phyloP scores from a whole-genome alignment of 2,113 vertebrate species.

The Serilophus lunatus region DNA sequence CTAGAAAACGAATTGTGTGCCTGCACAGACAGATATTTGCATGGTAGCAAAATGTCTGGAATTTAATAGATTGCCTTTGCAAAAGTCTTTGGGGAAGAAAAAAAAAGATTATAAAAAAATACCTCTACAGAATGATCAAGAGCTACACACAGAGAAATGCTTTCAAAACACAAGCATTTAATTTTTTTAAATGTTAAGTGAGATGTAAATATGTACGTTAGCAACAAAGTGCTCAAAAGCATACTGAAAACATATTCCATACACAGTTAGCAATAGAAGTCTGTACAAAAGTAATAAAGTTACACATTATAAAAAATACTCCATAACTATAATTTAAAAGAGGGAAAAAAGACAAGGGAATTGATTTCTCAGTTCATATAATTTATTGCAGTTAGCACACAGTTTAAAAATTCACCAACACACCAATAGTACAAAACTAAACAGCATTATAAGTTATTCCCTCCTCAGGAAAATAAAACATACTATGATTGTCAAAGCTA shows the following conservation, averaged over 20 bases:
- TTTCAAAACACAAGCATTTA: conserved; percentile 68
- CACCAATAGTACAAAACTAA: conserved; percentile 99
- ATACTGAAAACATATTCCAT: conserved; percentile 59
- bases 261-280: conserved; percentile 57
- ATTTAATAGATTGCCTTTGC: not conserved
- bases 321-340: conserved; percentile 61
- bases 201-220: conserved; percentile 57
- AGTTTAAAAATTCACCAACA: conserved; percentile 99
- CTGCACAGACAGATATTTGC: not conserved
- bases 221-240: conserved; percentile 48
- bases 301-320: conserved; percentile 36
- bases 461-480: conserved; percentile 97
- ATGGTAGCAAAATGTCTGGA: not conserved
- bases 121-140: conserved; percentile 11
- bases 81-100: not conserved
- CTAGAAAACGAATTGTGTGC: conserved; percentile 6
- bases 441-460: conserved; percentile 99
- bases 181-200: conserved; percentile 62
- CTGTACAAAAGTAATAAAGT: conserved; percentile 64
- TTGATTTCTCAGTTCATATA: conserved; percentile 89
- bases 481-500: conserved; percentile 99
- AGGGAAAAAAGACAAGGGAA: conserved; percentile 70
- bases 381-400: conserved; percentile 99
- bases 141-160: conserved; percentile 57
- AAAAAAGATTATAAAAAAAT: not conserved